These are phyloP conservation scores for Rafetus swinhoei DNA, from an alignment of 2,113 vertebrate species.

Conservation along the genomic window DNA sequence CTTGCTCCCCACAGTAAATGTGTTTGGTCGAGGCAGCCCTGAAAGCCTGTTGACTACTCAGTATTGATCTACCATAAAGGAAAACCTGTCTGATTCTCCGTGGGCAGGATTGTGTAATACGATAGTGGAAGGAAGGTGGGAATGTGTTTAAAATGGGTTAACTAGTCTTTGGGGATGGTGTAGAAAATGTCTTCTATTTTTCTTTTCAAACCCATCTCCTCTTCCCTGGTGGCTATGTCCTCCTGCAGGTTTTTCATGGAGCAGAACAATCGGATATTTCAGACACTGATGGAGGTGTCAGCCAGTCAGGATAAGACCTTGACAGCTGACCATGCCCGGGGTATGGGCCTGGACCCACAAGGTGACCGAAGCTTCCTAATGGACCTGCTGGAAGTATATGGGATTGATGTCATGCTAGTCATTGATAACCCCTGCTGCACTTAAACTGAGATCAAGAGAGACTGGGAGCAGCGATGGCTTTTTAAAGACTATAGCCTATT, in stretches of 20 bases:
- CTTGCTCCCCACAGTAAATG: background rate
- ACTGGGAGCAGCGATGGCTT: slow-evolving; percentile 33
- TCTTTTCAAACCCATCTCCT: background rate
- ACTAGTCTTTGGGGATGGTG: background rate
- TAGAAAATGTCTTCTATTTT: background rate
- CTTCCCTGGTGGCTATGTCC: background rate
- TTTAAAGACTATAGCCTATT: slow-evolving; percentile 42
- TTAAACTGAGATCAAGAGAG: slow-evolving; percentile 64
- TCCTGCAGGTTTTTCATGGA: slow-evolving; percentile 95
- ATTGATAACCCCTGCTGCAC: slow-evolving; percentile 97
- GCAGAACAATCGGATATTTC: slow-evolving; percentile 97
- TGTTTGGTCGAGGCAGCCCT: background rate
- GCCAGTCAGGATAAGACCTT: slow-evolving; percentile 92
- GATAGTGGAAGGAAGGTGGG: accelerated
- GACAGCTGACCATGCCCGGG: slow-evolving; percentile 91
- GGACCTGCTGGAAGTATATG: slow-evolving; percentile 95
- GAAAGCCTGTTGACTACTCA: background rate
- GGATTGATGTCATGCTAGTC: slow-evolving; percentile 93
- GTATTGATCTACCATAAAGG: background rate
- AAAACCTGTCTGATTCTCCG: background rate
- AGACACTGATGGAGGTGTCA: slow-evolving; percentile 92
- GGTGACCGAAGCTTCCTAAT: slow-evolving; percentile 93
- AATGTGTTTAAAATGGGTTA: background rate
- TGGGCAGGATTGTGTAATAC: background rate
- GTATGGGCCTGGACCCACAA: slow-evolving; percentile 97